Evolutionary conservation across 2,113 vertebrate genomes (phyloP).

Genomic region (Isichthys henryi): DNA sequence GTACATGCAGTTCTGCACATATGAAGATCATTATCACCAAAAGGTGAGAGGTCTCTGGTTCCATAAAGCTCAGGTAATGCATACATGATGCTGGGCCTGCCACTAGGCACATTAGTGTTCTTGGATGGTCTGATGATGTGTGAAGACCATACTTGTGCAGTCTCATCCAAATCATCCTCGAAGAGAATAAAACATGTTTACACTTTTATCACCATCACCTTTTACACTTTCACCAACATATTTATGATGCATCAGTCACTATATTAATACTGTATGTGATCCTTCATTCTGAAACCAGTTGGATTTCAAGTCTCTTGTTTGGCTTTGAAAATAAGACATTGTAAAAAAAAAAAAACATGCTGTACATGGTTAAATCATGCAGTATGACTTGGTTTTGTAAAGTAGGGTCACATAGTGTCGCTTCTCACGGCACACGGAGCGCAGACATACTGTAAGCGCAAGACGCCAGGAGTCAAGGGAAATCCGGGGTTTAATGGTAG

Average conservation of each 20-base stretch:
- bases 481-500: too few species aligned
- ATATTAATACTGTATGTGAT: neutral
- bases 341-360: too few species aligned
- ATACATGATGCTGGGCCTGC: too few species aligned
- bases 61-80: neutral
- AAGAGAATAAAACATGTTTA: neutral
- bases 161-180: neutral
- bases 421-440: too few species aligned
- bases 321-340: too few species aligned
- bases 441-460: too few species aligned
- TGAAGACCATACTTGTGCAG: neutral
- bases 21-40: neutral
- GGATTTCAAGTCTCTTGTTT: neutral
- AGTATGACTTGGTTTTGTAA: too few species aligned
- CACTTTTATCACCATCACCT: neutral
- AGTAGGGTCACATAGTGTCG: too few species aligned
- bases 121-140: neutral
- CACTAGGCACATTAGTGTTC: neutral
- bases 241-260: neutral
- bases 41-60: neutral
- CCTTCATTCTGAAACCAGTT: neutral
- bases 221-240: neutral
- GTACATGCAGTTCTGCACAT: neutral
- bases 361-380: too few species aligned
- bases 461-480: too few species aligned